These are phyloP conservation scores for Sitodiplosis mosellana DNA, from an alignment of 1,140 invertebrate genomes.

Conservation along the genomic window DNA sequence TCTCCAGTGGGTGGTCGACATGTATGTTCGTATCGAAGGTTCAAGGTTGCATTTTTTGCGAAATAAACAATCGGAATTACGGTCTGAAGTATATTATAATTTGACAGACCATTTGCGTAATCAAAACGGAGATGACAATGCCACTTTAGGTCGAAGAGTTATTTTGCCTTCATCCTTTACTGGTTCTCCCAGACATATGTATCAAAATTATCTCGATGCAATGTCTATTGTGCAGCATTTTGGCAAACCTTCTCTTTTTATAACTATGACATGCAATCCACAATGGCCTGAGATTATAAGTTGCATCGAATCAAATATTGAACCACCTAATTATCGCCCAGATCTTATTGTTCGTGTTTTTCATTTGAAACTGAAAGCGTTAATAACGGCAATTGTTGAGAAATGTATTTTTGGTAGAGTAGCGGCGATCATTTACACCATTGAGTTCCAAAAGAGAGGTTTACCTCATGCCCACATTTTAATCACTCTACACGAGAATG, in stretches of 20 bases:
- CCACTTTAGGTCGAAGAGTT: conserved; percentile 6
- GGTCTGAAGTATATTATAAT: too few relatives aligned
- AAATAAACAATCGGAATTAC: too few relatives aligned
- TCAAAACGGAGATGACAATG: too few relatives aligned
- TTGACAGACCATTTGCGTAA: too few relatives aligned
- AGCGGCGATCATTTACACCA: conserved; percentile 28
- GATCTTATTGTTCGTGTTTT: conserved; percentile 27
- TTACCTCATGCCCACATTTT: not conserved
- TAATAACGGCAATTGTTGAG: conserved; percentile 26
- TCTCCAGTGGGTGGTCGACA: too few relatives aligned
- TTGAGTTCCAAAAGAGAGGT: conserved; percentile 12
- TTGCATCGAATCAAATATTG: conserved; percentile 16
- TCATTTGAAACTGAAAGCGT: conserved; percentile 28
- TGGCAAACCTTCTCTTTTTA: conserved; percentile 24
- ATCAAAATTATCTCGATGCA: conserved; percentile 29
- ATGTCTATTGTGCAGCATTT: conserved; percentile 28
- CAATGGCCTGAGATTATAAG: conserved; percentile 24
- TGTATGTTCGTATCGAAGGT: too few relatives aligned
- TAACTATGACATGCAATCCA: conserved; percentile 30
- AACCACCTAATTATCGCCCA: conserved; percentile 16
- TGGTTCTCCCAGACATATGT: conserved; percentile 25
- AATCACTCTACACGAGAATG: not conserved
- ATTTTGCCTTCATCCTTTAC: conserved; percentile 26
- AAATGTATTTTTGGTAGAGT: conserved; percentile 14
- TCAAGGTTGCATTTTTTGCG: too few relatives aligned